Evolutionary conservation across 2,888 invertebrate genomes (phyloP), one percentile per base, ranked within the genome.

Genomic region (Xestia sexstrigata): DNA sequence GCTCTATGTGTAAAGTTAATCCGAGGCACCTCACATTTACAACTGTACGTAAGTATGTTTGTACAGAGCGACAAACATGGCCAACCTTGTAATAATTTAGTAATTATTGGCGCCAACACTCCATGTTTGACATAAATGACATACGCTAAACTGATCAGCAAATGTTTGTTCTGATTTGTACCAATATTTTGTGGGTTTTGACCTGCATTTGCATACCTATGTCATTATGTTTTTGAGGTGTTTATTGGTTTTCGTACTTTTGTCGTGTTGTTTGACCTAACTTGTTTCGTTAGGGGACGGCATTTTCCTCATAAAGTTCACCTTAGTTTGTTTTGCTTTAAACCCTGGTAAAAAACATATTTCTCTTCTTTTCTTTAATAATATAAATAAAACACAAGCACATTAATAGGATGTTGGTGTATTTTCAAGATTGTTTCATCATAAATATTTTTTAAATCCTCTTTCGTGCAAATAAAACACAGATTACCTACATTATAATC

Each of bases 21-120:
- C 66, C 75, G 69, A 62, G 62, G 79, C 68, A 75, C 70, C 69
- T 65, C 67, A 70, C 80, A 77, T 83, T 74, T 45, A 62, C 65
- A 63, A 62, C 70, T 69, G 78, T 77, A 73, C 71, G 65, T 82
- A 76, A 66, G 74, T 78, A 81, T 76, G 81, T 86, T 86, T 86
- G 80, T 83, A 80, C 81, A 85, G 74, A 78, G 75, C 77, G 49
- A 71, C 84, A 84, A 84, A 83, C 84, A 83, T 67, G 63, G 68
- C 72, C 76, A 86, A 52, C 91, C 91, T 91, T 91, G 91, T 89
- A 79, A 88, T 90, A 81, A 86, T 89, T 90, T 73, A 85, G 83
- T 88, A 79, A 84, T 82, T 76, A 88, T 84, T 82, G 88, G 83
- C 81, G 84, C 85, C 89, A 87, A 87, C 87, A 62, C 84, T 82